Evolutionary conservation across 2,888 invertebrate species (phyloP).

Genomic region (Rhingia campestris): DNA sequence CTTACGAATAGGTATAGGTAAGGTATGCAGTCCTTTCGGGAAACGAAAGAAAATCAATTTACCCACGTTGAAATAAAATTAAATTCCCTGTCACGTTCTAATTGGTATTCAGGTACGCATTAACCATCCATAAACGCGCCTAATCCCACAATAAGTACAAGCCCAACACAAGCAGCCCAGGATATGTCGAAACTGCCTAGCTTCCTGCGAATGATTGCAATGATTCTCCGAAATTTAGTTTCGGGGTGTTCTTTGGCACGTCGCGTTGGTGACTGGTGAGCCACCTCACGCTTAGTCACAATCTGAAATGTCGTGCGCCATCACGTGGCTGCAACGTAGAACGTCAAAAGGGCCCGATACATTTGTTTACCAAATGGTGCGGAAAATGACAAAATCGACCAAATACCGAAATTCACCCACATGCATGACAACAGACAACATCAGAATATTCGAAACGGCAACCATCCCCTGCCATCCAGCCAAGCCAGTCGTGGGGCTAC

Average conservation of each 20-base stretch:
- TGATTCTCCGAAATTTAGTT: conserved; percentile 46
- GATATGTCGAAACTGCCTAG: conserved; percentile 22
- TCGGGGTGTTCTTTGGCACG: conserved; percentile 34
- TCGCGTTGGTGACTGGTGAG: not conserved
- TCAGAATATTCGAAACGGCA: not conserved
- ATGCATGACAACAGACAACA: conserved; percentile 15
- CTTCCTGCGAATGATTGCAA: conserved; percentile 47
- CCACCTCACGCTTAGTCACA: not conserved
- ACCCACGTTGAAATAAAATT: conserved; percentile 41
- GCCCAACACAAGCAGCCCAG: conserved; percentile 14
- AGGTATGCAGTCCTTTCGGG: conserved; percentile 16
- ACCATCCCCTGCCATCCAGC: not conserved
- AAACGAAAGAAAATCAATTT: conserved; percentile 53
- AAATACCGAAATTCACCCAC: conserved; percentile 32
- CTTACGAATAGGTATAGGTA: not conserved
- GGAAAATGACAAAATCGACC: conserved; percentile 70
- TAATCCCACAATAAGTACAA: conserved; percentile 34
- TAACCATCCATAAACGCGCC: conserved; percentile 55
- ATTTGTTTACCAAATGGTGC: conserved; percentile 66
- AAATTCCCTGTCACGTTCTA: conserved; percentile 59
- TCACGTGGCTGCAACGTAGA: conserved; percentile 8
- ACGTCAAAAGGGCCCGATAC: conserved; percentile 47
- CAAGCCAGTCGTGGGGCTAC: no score
- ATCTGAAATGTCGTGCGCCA: conserved; percentile 16
- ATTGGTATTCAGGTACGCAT: conserved; percentile 61